These are phyloP conservation scores for Ochlodes sylvanus DNA, from an alignment of 2,888 invertebrate genomes.

Conservation along the genomic window DNA sequence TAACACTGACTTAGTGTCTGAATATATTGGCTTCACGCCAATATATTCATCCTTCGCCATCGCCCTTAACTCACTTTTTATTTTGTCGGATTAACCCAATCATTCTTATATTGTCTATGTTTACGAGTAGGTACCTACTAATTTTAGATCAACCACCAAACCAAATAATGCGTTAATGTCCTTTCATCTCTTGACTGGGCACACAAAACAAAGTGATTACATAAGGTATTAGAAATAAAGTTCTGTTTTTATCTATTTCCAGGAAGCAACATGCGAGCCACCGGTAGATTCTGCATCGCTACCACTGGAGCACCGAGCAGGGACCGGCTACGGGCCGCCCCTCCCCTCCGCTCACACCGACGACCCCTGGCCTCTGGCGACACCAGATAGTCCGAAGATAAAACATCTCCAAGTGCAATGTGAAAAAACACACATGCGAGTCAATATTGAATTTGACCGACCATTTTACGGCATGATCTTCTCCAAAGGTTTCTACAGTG, in stretches of 20 bases:
- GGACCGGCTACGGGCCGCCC: conserved; percentile 91
- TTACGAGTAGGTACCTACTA: too few species aligned
- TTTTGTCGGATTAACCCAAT: too few species aligned
- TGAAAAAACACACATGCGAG: conserved; percentile 97
- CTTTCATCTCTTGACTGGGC: too few species aligned
- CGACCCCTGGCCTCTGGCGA: conserved; percentile 95
- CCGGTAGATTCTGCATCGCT: conserved; percentile 92
- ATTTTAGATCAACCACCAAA: too few species aligned
- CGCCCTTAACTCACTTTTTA: too few species aligned
- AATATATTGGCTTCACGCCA: too few species aligned
- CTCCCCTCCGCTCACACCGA: conserved; percentile 86
- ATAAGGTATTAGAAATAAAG: conserved; percentile 1
- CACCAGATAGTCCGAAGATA: conserved; percentile 96
- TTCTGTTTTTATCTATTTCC: conserved; percentile 57
- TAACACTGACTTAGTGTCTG: too few species aligned
- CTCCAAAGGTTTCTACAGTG: conserved; percentile 97
- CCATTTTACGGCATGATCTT: conserved; percentile 98
- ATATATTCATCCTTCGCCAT: too few species aligned
- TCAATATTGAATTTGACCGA: conserved; percentile 97
- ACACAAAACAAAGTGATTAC: neutral
- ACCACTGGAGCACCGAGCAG: conserved; percentile 92
- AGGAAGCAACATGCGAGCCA: conserved; percentile 92
- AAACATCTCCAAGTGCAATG: conserved; percentile 97
- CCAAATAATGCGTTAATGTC: too few species aligned
- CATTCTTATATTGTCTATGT: too few species aligned